Conservation (phyloP, 2,888 invertebrate species). For the Orchesellides sinensis region DNA sequence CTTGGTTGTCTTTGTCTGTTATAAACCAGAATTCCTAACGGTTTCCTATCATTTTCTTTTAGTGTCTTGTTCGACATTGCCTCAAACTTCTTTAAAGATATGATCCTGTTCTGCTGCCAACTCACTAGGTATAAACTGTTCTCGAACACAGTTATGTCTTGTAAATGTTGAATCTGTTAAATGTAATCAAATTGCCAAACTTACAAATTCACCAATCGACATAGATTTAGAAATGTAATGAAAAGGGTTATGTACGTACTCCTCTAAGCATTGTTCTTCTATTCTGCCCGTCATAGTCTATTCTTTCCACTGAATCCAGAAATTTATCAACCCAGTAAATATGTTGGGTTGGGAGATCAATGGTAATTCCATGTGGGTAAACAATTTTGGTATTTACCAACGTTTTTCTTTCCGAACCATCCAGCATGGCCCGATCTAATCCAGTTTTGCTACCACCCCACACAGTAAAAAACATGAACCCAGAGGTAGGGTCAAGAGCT, state of each 20-base stretch:
- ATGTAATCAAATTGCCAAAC: slow-evolving; percentile 21
- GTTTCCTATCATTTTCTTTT: slow-evolving; percentile 80
- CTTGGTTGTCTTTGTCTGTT: slow-evolving; percentile 88
- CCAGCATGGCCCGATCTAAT: slow-evolving; percentile 83
- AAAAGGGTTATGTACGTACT: slow-evolving; percentile 76
- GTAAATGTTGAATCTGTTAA: slow-evolving; percentile 82
- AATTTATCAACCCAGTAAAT: slow-evolving; percentile 91
- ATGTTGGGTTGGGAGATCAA: slow-evolving; percentile 84
- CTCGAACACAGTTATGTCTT: slow-evolving; percentile 86
- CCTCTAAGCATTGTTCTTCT: slow-evolving; percentile 81
- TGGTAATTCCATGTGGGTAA: slow-evolving; percentile 85
- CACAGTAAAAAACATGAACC: slow-evolving; percentile 87
- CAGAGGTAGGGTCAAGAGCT: slow-evolving; percentile 87
- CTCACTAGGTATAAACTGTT: slow-evolving; percentile 85
- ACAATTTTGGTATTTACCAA: slow-evolving; percentile 85
- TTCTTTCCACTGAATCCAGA: slow-evolving; percentile 83
- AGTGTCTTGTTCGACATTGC: slow-evolving; percentile 77
- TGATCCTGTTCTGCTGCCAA: slow-evolving; percentile 82
- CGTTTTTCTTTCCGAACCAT: slow-evolving; percentile 81
- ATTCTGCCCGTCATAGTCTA: slow-evolving; percentile 83
- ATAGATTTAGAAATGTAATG: neutral
- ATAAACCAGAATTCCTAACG: slow-evolving; percentile 84
- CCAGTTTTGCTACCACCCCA: slow-evolving; percentile 83
- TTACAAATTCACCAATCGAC: too few species aligned
- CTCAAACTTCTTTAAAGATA: slow-evolving; percentile 81